Percentiles rank a stretch among this genome's conserved stretches.
Evolutionary conservation across 2,113 vertebrate genomes (phyloP).

Genomic region (Zosterops japonicus): DNA sequence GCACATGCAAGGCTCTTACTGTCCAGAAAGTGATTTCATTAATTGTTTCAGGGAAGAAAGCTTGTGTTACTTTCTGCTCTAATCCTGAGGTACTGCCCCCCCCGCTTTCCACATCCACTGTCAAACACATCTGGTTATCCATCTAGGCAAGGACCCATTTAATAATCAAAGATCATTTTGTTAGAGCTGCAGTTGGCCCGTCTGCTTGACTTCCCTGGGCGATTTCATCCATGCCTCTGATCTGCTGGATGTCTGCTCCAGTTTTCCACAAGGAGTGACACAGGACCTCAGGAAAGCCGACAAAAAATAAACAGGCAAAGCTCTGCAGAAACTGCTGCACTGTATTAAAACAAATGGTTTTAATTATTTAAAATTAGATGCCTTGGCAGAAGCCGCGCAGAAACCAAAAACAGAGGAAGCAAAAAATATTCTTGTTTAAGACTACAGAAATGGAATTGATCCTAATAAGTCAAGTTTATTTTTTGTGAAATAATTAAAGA

Average conservation of each 20-base stretch:
- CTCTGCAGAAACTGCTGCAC: slow-evolving; percentile 16
- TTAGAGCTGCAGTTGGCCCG: slow-evolving; percentile 37
- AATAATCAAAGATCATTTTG: slow-evolving; percentile 64
- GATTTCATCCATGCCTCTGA: slow-evolving; percentile 60
- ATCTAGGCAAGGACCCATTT: slow-evolving; percentile 57
- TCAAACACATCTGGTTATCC: slow-evolving; percentile 39
- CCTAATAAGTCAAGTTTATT: slow-evolving; percentile 49
- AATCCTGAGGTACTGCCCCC: slow-evolving; percentile 24
- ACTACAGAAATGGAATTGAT: slow-evolving; percentile 42
- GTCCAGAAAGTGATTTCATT: slow-evolving; percentile 71
- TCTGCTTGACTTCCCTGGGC: not conserved
- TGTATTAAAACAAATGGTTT: slow-evolving; percentile 51
- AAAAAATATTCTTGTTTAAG: slow-evolving; percentile 63
- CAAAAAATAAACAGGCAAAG: not conserved
- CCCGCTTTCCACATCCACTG: not conserved
- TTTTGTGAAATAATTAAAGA: slow-evolving; percentile 42
- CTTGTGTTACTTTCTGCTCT: slow-evolving; percentile 51
- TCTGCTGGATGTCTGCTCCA: slow-evolving; percentile 7
- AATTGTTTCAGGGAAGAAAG: slow-evolving; percentile 69
- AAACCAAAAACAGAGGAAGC: not conserved
- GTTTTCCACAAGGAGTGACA: not conserved
- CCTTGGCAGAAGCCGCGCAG: not conserved
- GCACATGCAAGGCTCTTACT: not conserved
- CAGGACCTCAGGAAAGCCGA: not conserved
- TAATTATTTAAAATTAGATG: slow-evolving; percentile 51